Base-by-base conservation (phyloP, 2,113 vertebrate species). In the Pluvialis apricaria region DNA sequence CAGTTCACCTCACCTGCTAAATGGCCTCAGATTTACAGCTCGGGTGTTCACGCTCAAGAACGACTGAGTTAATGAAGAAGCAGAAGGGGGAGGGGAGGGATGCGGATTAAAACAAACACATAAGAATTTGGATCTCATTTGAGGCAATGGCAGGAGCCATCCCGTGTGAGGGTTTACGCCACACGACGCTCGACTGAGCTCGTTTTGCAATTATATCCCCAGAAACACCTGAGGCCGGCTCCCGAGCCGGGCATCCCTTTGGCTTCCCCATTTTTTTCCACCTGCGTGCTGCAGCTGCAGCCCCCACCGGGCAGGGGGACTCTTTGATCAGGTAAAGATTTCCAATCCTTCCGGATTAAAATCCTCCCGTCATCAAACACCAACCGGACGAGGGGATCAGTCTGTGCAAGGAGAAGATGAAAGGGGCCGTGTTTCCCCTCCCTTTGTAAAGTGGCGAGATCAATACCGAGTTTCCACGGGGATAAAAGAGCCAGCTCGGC, bases 1-100 rank as follows among this genome's bases (percentile, higher is more conserved):
- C 97, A 95, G 96, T 40, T 96, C 96, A 95, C 92, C 86, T 92
- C 57, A 77, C 92, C 94, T 61, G 92, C 77, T 88, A 91, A 95
- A 96, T 4, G 81, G 95, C 92, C 95, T 42, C 92, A 28, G 92
- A 92, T 94, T 94, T 93, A 82, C 81, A 76, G 94, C 73, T 71
- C 5, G 52, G 49, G 51, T 7, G 51, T 51, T 88, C 71, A 10
- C 7, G 19, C 92, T 78, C 36, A 60, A 44, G 76, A 96, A 86
- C 12, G 71, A 86, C 51, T 0, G 65, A 93, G 83, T 82, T 96
- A 97, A 96, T 86, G 91, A 95, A 68, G 72, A 60, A 36, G 20
- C 1, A 9, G 72, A 52, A 44, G 54, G 13, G 19, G 1, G 13
- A 15, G 6, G 15, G 13, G 28, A 17, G 15, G 18, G 18, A 11